phyloP scores from a whole-genome alignment of 2,888 invertebrate genomes.

The Apamea monoglypha region DNA sequence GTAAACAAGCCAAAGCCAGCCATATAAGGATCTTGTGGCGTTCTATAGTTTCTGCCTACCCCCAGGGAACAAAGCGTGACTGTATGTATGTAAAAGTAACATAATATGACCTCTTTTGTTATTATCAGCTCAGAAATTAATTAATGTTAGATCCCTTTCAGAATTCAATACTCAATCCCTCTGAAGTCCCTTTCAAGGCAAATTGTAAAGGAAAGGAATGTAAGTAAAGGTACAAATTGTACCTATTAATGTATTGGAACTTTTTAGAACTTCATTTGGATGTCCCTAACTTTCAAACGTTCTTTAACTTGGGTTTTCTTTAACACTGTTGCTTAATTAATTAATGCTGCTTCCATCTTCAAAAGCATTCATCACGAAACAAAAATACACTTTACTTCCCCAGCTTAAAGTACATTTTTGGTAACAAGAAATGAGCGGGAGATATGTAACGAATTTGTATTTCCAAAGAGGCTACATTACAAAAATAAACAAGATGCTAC shows the following conservation, averaged over 20 bases:
- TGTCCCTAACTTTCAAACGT: constrained; percentile 68
- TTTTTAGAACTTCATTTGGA: constrained; percentile 68
- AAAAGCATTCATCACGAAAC: background rate
- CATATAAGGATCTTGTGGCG: background rate
- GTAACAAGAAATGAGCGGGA: background rate
- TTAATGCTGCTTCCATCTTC: constrained; percentile 63
- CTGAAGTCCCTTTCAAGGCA: constrained; percentile 55
- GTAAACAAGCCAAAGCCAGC: no score
- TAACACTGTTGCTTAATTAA: constrained; percentile 72
- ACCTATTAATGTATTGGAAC: constrained; percentile 60
- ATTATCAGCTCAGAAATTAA: constrained; percentile 63
- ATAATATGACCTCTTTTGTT: constrained; percentile 18
- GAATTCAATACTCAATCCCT: constrained; percentile 61
- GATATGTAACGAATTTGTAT: constrained; percentile 43
- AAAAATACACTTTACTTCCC: background rate
- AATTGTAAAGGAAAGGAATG: constrained; percentile 62
- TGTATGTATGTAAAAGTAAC: constrained; percentile 20
- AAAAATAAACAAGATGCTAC: constrained; percentile 57
- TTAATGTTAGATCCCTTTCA: constrained; percentile 70
- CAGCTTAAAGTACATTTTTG: constrained; percentile 16
- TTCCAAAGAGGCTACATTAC: constrained; percentile 50
- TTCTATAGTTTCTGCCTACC: background rate
- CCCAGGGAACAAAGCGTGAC: background rate
- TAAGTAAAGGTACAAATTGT: constrained; percentile 57
- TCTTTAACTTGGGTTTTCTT: constrained; percentile 70